A percentile compares a stretch with the other conserved stretches of the same genome.
phyloP scores from a whole-genome alignment of 2,113 vertebrate species.

The Lipophrys pholis region DNA sequence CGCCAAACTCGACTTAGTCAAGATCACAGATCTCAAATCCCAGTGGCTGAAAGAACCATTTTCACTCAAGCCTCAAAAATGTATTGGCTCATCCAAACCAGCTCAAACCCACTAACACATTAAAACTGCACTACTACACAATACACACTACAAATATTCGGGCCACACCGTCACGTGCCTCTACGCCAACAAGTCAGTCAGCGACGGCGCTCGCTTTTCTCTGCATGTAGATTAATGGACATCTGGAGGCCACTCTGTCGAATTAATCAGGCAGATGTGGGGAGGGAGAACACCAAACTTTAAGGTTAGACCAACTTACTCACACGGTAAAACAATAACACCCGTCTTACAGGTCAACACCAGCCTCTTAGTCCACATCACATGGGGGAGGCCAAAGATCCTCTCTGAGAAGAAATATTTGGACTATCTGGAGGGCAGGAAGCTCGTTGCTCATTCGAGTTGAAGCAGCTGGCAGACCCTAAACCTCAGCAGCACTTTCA shows the following conservation, averaged over 20 bases:
- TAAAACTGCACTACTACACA: slow-evolving; percentile 1
- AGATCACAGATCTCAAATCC: slow-evolving; percentile 21
- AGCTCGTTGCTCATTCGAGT: slow-evolving; percentile 29
- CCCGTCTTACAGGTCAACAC: slow-evolving; percentile 69
- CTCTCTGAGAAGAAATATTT: slow-evolving; percentile 57
- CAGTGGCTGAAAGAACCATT: slow-evolving; percentile 14
- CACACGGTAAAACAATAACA: slow-evolving; percentile 31
- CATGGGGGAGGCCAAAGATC: slow-evolving; percentile 31
- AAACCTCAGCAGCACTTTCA: slow-evolving; percentile 24
- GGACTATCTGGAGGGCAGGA: slow-evolving; percentile 47
- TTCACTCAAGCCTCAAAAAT: slow-evolving; percentile 15
- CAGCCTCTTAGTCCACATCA: slow-evolving; percentile 51
- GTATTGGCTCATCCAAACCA: slow-evolving; percentile 9
- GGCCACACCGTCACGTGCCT: background rate
- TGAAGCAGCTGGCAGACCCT: slow-evolving; percentile 13
- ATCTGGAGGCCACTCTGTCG: slow-evolving; percentile 9
- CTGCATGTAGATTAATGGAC: background rate
- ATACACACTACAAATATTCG: slow-evolving; percentile 7
- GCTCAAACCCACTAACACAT: slow-evolving; percentile 11
- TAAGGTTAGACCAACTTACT: background rate
- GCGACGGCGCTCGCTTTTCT: slow-evolving; percentile 9
- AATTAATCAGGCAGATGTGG: background rate
- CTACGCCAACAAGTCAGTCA: background rate
- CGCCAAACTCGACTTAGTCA: slow-evolving; percentile 14
- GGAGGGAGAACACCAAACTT: slow-evolving; percentile 9